Evolutionary conservation across 2,113 vertebrate genomes (phyloP), one percentile per base, ranked within the genome.

Genomic region (Podarcis raffonei): DNA sequence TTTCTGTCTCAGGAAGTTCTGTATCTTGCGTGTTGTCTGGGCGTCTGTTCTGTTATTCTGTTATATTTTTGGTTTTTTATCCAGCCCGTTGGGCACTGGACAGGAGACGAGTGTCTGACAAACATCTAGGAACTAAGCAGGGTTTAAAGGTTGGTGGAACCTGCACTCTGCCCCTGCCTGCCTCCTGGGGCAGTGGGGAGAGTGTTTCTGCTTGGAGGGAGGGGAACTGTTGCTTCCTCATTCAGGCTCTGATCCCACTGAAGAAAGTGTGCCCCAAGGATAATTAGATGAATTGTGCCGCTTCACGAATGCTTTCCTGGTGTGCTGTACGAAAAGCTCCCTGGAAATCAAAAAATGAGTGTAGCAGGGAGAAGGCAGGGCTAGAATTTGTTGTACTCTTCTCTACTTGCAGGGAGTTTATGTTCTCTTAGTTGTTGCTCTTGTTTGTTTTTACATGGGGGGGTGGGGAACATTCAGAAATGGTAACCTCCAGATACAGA

Each of bases 1-100:
- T 57, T 48, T 68, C 62, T 79, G 77, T 11, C 89, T 90, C 89
- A 86, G 89, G 84, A 42, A 83, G 78, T 53, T 75, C 57, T 66
- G 71, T 57, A 53, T 77, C 87, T 78, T 77, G 75, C 76, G 12
- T 37, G 6, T 86, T 53, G 11, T 81, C 65, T 53, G 20, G 37
- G 57, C 12, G 16, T 35, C 39, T 86, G 6, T 48, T 81, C 71
- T 68, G 22, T 85, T 53, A 4, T 71, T 39, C 8, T 71, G 13
- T 62, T 62, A 20, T 7, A 3, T 6, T n/a, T 22, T n/a, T 15
- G 0, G 42, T 11, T n/a, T 57, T 80, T 32, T 57, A 74, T 78
- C n/a, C 25, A 59, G 32, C 27, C 23, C 11, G 22, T 11, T 20
- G 32, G 62, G n/a, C 3, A 4, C 39, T 59, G 12, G 32, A 12